Evolutionary conservation across 2,888 invertebrate genomes (phyloP).

Genomic region (Euclidia mi): DNA sequence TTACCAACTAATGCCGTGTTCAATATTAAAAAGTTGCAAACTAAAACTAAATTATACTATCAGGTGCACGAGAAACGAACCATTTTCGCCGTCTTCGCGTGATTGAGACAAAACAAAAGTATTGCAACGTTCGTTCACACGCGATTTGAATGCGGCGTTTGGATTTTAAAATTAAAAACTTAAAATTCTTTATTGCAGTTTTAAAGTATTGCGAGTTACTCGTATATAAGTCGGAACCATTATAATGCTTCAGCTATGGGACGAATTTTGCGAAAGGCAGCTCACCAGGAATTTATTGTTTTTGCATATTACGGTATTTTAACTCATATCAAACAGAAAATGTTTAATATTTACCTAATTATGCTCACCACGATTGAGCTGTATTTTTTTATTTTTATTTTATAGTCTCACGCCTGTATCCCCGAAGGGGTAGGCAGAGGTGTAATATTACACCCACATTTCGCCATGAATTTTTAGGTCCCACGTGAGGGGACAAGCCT

Average conservation of each 20-base stretch:
- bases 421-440: no score
- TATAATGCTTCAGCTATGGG: not conserved
- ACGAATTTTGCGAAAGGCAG: not conserved
- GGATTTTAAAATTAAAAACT: slow-evolving; percentile 35
- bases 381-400: no score
- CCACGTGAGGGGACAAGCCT: no score
- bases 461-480: no score
- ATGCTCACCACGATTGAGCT: no score
- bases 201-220: slow-evolving; percentile 7
- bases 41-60: slow-evolving; percentile 40
- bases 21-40: slow-evolving; percentile 44
- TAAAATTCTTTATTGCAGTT: slow-evolving; percentile 27
- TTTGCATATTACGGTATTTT: no score
- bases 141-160: slow-evolving; percentile 55
- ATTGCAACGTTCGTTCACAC: slow-evolving; percentile 55
- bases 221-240: not conserved
- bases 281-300: no score
- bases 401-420: no score
- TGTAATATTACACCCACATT: no score
- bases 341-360: no score
- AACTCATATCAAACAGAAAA: no score
- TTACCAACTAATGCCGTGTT: slow-evolving; percentile 32
- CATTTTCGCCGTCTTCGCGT: slow-evolving; percentile 74
- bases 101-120: slow-evolving; percentile 68
- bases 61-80: slow-evolving; percentile 56